Conservation (phyloP, 2,113 vertebrate species). For the Clarias batrachus region DNA sequence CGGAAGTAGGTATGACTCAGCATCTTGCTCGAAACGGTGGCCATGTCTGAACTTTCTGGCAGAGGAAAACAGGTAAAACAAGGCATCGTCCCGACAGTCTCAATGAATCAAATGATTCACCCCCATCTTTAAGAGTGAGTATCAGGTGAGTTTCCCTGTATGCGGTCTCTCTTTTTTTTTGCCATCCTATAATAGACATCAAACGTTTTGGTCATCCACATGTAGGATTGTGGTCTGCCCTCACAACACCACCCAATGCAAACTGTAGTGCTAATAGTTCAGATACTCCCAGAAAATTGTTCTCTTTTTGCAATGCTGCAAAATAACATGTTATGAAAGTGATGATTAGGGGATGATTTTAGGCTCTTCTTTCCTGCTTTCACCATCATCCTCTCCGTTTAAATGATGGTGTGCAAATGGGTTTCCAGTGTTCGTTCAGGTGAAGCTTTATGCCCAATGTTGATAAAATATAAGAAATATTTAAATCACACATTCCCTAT, state of each 20-base stretch:
- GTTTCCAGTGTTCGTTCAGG: background rate
- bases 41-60: background rate
- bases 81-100: background rate
- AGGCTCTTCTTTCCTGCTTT: background rate
- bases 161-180: no score
- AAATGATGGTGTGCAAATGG: background rate
- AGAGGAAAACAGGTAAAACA: background rate
- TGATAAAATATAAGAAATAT: background rate
- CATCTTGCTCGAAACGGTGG: background rate
- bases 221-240: background rate
- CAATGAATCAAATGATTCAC: background rate
- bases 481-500: no score
- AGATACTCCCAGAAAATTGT: background rate
- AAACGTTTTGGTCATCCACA: background rate
- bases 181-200: no score
- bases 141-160: background rate
- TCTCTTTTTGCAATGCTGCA: background rate
- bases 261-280: background rate
- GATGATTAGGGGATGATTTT: background rate
- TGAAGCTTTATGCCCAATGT: background rate
- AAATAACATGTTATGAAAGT: background rate
- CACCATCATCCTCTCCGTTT: background rate
- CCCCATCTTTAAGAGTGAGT: background rate
- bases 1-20: background rate
- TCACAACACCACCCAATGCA: background rate